Base-by-base conservation (phyloP, 2,888 invertebrate genomes). In the Deilephila porcellus region DNA sequence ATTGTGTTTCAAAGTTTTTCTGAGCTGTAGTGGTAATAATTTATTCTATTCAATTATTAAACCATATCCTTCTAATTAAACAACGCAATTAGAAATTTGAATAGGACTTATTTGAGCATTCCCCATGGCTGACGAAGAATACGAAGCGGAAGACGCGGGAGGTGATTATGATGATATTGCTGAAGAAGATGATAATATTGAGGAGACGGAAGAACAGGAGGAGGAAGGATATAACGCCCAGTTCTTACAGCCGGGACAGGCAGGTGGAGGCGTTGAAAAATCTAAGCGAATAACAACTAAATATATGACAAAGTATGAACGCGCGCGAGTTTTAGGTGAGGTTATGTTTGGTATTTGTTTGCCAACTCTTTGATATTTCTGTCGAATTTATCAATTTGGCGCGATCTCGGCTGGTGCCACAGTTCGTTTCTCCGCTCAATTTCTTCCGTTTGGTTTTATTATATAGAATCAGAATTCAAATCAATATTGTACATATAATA, bases 281-380 rank as follows among this genome's bases (percentile, higher is more conserved):
- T 96, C 97, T 0, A 99, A 98, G 87, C 96, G 99, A 32, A 99
- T 99, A 70, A 99, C 99, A 0, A 99, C 99, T 0, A 97, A 98
- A 84, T 99, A 99, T 86, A 99, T 99, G 99, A 99, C 99, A 0
- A 99, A 99, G 95, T 96, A 95, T 80, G 94, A 94, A 81, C 82
- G 94, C 75, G 94, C 94, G 19, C 88, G 94, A 87, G 94, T 92
- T 62, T 83, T 91, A 86, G 93, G 92, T 93, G 77, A 85, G 84
- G 79, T 80, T 82, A 80, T 77, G 29, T 71, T 74, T 67, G 60
- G 3, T 64, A 45, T 45, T 45, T 45, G 45, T 45, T 45, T 60
- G 4, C 37, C 20, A 64, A 63, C n/a, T 20, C 45, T 8, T 32
- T 34, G 14, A 45, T n/a, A 6, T 34, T 14, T 71, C 52, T 70